Conservation (phyloP, 2,113 vertebrate genomes). For the Mandrillus leucophaeus region DNA sequence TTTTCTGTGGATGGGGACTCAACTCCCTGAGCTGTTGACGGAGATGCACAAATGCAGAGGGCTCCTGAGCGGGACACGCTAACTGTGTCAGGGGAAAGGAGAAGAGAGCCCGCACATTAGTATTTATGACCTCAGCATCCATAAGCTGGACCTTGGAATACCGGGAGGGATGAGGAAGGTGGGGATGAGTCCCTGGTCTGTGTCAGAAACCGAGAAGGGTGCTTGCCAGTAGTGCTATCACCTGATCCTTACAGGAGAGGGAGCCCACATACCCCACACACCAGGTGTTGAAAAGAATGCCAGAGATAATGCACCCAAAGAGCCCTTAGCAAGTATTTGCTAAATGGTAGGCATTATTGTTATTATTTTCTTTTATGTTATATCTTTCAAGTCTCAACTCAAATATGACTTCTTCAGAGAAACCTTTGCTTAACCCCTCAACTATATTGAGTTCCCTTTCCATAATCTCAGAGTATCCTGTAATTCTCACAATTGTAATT, state of each 20-base stretch:
- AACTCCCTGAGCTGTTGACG: not conserved
- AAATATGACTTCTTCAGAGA: not conserved
- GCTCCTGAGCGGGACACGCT: accelerated
- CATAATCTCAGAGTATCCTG: not conserved
- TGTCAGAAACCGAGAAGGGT: not conserved
- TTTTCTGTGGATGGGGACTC: not conserved
- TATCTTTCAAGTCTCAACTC: not conserved
- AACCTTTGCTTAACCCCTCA: not conserved
- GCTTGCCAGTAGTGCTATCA: no score
- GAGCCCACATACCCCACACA: not conserved
- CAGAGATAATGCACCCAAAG: not conserved
- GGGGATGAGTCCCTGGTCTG: not conserved
- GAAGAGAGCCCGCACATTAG: not conserved
- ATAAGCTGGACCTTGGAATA: not conserved
- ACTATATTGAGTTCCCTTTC: not conserved
- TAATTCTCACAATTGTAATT: not conserved
- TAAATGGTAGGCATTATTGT: not conserved
- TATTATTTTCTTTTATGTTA: not conserved
- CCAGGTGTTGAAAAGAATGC: not conserved
- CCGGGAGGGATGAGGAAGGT: accelerated
- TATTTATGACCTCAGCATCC: not conserved
- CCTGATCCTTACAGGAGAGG: not conserved
- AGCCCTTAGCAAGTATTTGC: not conserved
- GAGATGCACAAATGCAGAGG: not conserved
- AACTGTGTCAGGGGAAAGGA: not conserved